Evolutionary conservation across 37 sponge, comb jelly and placozoan species (phyloP).

Genomic region (Cliona cf. orientalis): DNA sequence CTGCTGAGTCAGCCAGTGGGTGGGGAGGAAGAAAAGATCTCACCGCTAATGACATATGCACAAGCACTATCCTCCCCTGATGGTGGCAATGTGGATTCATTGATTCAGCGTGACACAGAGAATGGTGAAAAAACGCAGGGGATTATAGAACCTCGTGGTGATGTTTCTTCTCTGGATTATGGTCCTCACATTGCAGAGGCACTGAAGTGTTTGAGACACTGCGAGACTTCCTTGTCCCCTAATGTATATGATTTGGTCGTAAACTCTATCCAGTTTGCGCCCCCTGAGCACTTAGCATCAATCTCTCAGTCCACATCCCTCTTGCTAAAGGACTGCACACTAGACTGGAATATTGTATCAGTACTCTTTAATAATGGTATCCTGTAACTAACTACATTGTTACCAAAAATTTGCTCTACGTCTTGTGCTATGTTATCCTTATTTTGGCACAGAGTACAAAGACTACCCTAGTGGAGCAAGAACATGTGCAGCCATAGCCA

Average conservation of each 20-base stretch:
- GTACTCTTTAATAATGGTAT: constrained; percentile 8
- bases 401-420: background rate
- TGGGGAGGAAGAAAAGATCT: no score
- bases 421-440: background rate
- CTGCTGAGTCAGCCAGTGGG: no score
- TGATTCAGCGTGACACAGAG: no score
- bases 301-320: background rate
- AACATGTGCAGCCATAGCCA: constrained; percentile 23
- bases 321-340: constrained; percentile 3
- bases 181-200: background rate
- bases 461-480: constrained; percentile 17
- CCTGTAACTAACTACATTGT: background rate
- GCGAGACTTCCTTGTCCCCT: constrained; percentile 29
- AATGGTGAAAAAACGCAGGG: no score
- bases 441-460: background rate
- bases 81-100: no score
- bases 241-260: background rate
- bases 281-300: background rate
- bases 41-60: no score
- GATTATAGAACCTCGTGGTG: no score
- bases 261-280: background rate
- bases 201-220: background rate
- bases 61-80: no score
- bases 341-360: constrained; percentile 37
- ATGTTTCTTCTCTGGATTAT: no score